Conservation (phyloP, 2,113 vertebrate genomes). For the Struthidea cinerea region DNA sequence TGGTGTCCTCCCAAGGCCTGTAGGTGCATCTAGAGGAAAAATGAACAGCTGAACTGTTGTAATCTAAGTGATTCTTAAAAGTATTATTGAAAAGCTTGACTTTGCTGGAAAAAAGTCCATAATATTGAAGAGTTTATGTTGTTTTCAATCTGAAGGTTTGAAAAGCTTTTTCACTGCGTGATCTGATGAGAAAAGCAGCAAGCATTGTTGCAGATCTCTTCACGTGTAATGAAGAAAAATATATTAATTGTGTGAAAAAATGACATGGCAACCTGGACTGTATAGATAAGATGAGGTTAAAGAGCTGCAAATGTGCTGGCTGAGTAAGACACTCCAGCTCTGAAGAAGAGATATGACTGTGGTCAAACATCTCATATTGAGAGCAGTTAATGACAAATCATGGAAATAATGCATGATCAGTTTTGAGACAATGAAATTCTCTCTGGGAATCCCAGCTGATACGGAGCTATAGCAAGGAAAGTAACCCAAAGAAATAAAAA, state of each 20-base stretch:
- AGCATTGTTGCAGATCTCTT: neutral
- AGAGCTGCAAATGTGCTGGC: neutral
- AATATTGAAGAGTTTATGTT: neutral
- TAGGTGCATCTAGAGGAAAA: neutral
- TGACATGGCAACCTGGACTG: neutral
- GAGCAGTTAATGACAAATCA: neutral
- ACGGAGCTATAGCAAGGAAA: neutral
- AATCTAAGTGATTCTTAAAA: neutral
- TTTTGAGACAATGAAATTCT: neutral
- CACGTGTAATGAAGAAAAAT: neutral
- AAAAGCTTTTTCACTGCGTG: neutral
- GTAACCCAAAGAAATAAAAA: neutral
- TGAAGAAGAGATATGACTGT: rapidly evolving
- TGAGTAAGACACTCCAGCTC: neutral
- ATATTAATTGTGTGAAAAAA: neutral
- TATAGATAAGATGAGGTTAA: neutral
- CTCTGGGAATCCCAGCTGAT: neutral
- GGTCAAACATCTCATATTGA: neutral
- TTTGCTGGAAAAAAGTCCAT: neutral
- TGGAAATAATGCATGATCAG: neutral
- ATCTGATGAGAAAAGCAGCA: neutral
- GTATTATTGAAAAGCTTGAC: neutral
- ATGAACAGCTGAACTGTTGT: neutral
- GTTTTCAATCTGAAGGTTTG: neutral
- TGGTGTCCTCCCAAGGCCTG: neutral